Evolutionary conservation across 2,888 invertebrate genomes (phyloP).

Genomic region (Drosophila yooni): DNA sequence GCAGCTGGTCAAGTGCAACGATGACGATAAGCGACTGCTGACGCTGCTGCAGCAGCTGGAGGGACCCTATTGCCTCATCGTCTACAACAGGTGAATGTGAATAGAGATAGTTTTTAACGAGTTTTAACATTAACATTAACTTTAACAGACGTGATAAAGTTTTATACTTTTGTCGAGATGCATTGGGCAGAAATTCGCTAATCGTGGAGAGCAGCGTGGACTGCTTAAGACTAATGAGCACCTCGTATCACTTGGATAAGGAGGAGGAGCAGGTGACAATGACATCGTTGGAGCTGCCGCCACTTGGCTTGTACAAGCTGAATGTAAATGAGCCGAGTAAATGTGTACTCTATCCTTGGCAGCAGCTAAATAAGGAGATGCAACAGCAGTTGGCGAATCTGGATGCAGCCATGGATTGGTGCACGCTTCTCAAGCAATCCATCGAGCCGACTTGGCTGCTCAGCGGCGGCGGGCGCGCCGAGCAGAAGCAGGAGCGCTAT

Average conservation of each 20-base stretch:
- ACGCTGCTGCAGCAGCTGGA: conserved; percentile 87
- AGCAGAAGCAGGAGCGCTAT: conserved; percentile 12
- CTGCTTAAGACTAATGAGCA: conserved; percentile 64
- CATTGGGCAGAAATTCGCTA: conserved; percentile 93
- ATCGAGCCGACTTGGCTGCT: conserved; percentile 57
- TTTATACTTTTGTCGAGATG: conserved; percentile 94
- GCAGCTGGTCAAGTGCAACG: conserved; percentile 68
- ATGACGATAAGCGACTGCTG: conserved; percentile 69
- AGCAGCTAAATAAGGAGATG: conserved; percentile 22
- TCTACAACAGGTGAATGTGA: conserved; percentile 86
- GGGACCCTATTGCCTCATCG: conserved; percentile 95
- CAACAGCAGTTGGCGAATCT: conserved; percentile 38
- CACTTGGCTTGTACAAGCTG: conserved; percentile 63
- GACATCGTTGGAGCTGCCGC: conserved; percentile 55
- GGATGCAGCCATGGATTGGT: conserved; percentile 48
- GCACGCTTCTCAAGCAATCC: conserved; percentile 18
- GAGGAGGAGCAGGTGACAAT: background rate
- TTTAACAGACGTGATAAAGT: conserved; percentile 82
- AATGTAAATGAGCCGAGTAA: conserved; percentile 14
- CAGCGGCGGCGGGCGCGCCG: background rate
- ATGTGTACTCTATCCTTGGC: conserved; percentile 61
- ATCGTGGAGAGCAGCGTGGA: conserved; percentile 86
- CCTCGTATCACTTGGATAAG: conserved; percentile 43
- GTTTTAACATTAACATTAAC: background rate
- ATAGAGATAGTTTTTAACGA: background rate